Conservation (phyloP, 37 sponge, comb jelly and placozoan genomes). For the Hexactinellida sp. region DNA sequence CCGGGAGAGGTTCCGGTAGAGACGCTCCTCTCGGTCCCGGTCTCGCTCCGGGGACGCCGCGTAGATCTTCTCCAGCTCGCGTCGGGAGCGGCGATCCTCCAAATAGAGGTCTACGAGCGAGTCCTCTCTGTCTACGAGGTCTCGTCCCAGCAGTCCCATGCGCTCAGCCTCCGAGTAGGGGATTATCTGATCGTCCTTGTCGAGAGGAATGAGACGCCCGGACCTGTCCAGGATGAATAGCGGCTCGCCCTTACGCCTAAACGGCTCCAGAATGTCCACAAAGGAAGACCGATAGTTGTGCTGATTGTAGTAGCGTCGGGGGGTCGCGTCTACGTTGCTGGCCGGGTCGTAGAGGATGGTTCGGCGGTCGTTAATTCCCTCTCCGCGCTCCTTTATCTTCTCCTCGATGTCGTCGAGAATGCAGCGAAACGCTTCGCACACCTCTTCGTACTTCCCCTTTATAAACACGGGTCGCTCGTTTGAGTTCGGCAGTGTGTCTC, state of each 20-base stretch:
- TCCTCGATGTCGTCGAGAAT: conserved; percentile 12
- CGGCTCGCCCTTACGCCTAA: neutral
- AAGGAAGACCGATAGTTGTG: neutral
- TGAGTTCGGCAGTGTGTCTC: neutral
- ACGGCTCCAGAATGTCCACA: conserved; percentile 5
- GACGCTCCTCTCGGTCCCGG: neutral
- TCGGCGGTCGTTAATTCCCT: neutral
- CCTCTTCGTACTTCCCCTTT: neutral
- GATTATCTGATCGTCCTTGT: conserved; percentile 1
- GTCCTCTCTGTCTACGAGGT: neutral
- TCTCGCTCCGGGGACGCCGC: neutral
- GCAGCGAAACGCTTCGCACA: neutral
- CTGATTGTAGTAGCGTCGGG: neutral
- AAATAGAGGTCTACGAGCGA: neutral
- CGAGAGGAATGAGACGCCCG: conserved; percentile 4
- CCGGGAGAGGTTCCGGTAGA: neutral
- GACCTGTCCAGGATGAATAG: neutral
- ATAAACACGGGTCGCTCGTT: neutral
- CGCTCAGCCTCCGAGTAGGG: neutral
- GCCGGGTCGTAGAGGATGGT: conserved; percentile 2
- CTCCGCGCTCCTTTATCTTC: neutral
- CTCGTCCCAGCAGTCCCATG: neutral
- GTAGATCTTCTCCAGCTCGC: conserved; percentile 2
- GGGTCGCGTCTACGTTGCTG: neutral
- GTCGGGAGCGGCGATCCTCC: neutral